A percentile compares a stretch with the other conserved stretches of the same genome.
Conservation (phyloP, 92 coral and sea anemone species). For the Epizoanthus illoricatus region DNA sequence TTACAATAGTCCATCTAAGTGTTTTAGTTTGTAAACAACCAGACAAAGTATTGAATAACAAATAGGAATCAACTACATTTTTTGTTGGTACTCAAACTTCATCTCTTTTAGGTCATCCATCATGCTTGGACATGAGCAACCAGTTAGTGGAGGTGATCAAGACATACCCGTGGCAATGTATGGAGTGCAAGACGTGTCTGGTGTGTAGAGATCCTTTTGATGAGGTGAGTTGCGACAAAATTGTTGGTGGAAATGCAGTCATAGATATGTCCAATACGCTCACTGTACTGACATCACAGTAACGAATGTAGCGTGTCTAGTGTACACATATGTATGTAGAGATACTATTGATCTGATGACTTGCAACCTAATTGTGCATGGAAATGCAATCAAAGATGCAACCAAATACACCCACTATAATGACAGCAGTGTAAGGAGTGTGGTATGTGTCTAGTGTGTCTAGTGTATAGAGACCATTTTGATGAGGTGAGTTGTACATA, state of each 20-base stretch:
- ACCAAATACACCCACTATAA: no score
- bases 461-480: constrained; percentile 25
- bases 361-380: no score
- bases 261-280: no score
- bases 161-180: constrained; percentile 99
- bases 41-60: background rate
- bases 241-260: no score
- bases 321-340: constrained; percentile 46
- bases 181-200: constrained; percentile 97
- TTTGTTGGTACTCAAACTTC: background rate
- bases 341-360: constrained; percentile 94
- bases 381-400: no score
- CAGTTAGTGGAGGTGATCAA: constrained; percentile 90
- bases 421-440: no score
- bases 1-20: no score
- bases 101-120: constrained; percentile 73
- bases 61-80: background rate
- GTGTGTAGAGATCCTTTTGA: constrained; percentile 96
- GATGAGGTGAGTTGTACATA: no score
- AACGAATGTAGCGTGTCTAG: no score
- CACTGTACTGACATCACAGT: no score
- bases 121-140: constrained; percentile 93
- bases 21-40: no score
- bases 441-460: constrained; percentile 44
- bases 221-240: constrained; percentile 57